Evolutionary conservation across 1,140 invertebrate species (phyloP).

Genomic region (Hestina assimilis): DNA sequence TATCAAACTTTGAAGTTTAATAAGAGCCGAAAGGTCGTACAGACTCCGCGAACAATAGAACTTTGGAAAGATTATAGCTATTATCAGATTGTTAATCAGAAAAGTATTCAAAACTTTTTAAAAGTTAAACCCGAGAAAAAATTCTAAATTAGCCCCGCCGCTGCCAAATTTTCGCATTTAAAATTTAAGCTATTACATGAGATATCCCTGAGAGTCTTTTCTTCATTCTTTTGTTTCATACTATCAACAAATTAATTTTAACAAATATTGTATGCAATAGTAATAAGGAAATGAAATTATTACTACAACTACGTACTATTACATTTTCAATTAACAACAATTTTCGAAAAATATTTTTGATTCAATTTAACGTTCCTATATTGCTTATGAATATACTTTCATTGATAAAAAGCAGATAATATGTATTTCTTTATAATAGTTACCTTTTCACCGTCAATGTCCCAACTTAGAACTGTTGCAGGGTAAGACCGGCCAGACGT

Average conservation of each 20-base stretch:
- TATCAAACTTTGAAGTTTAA: conserved; percentile 17
- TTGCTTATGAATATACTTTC: no score
- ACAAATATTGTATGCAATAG: no score
- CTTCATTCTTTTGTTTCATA: neutral
- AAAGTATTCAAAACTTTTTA: conserved; percentile 28
- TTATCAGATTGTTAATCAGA: conserved; percentile 30
- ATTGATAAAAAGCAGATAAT: no score
- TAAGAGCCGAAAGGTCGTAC: conserved; percentile 24
- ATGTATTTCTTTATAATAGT: conserved; percentile 23
- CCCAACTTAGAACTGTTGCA: conserved; percentile 87
- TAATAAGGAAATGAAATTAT: no score
- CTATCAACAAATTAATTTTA: neutral
- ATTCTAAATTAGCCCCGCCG: conserved; percentile 16
- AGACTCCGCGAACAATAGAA: conserved; percentile 24
- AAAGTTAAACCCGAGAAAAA: conserved; percentile 25
- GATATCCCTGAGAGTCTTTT: conserved; percentile 75
- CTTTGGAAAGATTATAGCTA: conserved; percentile 26
- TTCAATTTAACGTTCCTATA: no score
- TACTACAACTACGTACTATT: no score
- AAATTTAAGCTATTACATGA: conserved; percentile 76
- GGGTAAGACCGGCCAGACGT: conserved; percentile 90
- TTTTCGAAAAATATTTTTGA: no score
- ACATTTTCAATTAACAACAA: no score
- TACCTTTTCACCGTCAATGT: conserved; percentile 89
- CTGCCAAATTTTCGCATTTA: conserved; percentile 13